These are phyloP conservation scores for Electrophaes corylata DNA, from an alignment of 2,888 invertebrate species.

Conservation along the genomic window DNA sequence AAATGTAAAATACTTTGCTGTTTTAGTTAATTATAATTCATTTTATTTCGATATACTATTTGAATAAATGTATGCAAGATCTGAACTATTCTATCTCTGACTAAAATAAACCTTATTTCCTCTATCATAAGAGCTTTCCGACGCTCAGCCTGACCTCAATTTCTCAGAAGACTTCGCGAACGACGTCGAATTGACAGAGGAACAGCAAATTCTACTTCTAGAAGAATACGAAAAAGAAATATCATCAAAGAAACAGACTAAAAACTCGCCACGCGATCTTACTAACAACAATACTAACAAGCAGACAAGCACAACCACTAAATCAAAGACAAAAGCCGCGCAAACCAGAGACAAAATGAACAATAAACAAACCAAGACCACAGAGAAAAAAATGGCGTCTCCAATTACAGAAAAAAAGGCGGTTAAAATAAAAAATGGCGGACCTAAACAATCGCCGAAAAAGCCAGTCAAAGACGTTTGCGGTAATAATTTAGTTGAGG, in stretches of 20 bases:
- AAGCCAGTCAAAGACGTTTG: conserved; percentile 73
- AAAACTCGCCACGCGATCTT: conserved; percentile 57
- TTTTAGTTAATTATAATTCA: conserved; percentile 6
- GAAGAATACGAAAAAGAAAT: conserved; percentile 88
- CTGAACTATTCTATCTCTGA: conserved; percentile 24
- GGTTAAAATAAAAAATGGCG: conserved; percentile 53
- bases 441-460: conserved; percentile 54
- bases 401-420: conserved; percentile 20
- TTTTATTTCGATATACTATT: conserved; percentile 4
- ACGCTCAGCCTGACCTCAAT: conserved; percentile 24
- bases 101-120: conserved; percentile 30
- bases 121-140: conserved; percentile 26
- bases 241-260: conserved; percentile 67
- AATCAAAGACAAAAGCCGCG: conserved; percentile 47
- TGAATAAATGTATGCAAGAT: conserved; percentile 29
- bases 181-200: conserved; percentile 88
- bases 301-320: conserved; percentile 51
- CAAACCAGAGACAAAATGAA: conserved; percentile 63
- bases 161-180: conserved; percentile 86
- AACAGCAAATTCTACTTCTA: conserved; percentile 87
- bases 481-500: conserved; percentile 79
- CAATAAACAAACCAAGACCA: conserved; percentile 45
- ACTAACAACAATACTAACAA: conserved; percentile 65
- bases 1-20: background rate
- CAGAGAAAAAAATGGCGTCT: conserved; percentile 29